Base-by-base conservation (phyloP, 2,888 invertebrate genomes). In the Euplagia quadripunctaria region DNA sequence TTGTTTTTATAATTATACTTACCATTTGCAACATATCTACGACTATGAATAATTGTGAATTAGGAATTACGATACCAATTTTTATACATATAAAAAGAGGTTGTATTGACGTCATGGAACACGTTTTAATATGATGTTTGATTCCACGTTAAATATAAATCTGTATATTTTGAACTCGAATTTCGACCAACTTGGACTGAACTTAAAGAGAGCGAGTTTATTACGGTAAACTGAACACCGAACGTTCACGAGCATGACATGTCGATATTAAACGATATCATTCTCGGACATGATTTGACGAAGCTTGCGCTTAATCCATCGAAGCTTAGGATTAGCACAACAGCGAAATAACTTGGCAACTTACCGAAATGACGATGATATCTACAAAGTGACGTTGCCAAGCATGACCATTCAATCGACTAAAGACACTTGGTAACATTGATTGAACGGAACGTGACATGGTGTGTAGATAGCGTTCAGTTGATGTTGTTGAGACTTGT, bases 401-500 rank as follows among this genome's bases (percentile, higher is more conserved):
- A 68, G 6, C 14, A 55, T 55, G 52, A 66, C 66, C 16, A n/a
- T 9, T n/a, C n/a, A 43, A 12, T 68, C n/a, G 43, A 46, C 43
- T 46, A 46, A 46, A 9, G 46, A 64, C 64, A 43, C 8, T 64
- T 46, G 42, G 14, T 43, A 42, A 17, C 17, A 42, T 52, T 31
- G 20, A 31, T 46, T 46, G 46, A 49, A 61, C 31, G 20, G n/a
- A 31, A 31, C 46, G 69, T 31, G 58, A 43, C 68, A 31, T 61
- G 20, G 58, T 12, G 68, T 6, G 14, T 20, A 8, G 46, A 58
- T 69, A 11, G 20, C 52, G 41, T 70, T 63, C n/a, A 51, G 41
- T 52, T 16, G 51, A 58, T 43, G 43, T 31, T 16, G 43, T 52
- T 70, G n/a, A 42, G 68, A 67, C 42, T 65, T 51, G 63, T 46